These are phyloP conservation scores for Gryllus longicercus DNA, from an alignment of 2,888 invertebrate genomes.

Conservation along the genomic window DNA sequence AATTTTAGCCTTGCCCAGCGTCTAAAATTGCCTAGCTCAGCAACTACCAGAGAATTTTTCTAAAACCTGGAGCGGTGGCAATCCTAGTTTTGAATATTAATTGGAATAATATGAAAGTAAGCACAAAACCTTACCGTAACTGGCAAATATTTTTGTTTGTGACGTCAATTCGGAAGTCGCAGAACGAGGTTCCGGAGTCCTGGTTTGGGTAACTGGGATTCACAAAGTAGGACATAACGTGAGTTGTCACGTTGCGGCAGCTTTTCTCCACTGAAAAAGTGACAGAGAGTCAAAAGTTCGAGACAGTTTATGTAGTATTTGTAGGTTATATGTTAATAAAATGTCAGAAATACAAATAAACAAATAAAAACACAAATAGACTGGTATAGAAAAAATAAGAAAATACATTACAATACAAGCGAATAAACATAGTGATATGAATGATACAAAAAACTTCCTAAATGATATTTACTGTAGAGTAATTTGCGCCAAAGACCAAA, in stretches of 20 bases:
- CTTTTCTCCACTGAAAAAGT: constrained; percentile 30
- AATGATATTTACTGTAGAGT: too few relatives aligned
- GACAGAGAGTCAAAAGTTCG: background rate
- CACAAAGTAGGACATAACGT: constrained; percentile 31
- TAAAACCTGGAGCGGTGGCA: constrained; percentile 52
- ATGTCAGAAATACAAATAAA: too few relatives aligned
- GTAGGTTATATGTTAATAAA: too few relatives aligned
- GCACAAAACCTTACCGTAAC: constrained; percentile 47
- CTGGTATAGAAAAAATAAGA: too few relatives aligned
- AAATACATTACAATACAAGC: too few relatives aligned
- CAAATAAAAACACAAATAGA: too few relatives aligned
- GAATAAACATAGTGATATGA: too few relatives aligned
- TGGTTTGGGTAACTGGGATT: constrained; percentile 32
- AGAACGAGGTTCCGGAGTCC: constrained; percentile 39
- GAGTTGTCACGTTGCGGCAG: constrained; percentile 29
- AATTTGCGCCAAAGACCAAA: background rate
- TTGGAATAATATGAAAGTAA: background rate
- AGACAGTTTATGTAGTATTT: too few relatives aligned
- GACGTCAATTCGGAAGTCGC: constrained; percentile 56
- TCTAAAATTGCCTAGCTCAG: constrained; percentile 33
- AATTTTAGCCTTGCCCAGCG: too few relatives aligned
- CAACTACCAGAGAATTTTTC: constrained; percentile 55
- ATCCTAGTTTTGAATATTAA: background rate
- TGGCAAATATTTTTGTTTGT: constrained; percentile 60
- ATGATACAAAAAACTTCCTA: too few relatives aligned